Evolutionary conservation across 2,797 vertebrate genomes (phyloP).

Genomic region (Spinibarbus caldwelli): DNA sequence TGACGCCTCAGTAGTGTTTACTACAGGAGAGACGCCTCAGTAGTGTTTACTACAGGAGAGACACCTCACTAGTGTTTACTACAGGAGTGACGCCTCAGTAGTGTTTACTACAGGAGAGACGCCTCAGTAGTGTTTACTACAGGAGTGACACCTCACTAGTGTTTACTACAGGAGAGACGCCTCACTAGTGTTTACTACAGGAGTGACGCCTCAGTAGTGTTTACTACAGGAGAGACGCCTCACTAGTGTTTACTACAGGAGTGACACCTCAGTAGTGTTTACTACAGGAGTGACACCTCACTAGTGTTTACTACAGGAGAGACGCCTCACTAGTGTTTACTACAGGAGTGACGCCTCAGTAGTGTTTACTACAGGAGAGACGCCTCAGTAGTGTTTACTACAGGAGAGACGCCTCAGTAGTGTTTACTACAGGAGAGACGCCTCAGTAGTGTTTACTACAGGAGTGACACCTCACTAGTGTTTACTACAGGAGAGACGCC

Average conservation of each 20-base stretch:
- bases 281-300: slow-evolving; percentile 71
- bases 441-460: slow-evolving; percentile 47
- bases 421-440: slow-evolving; percentile 72
- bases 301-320: slow-evolving; percentile 69
- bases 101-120: slow-evolving; percentile 71
- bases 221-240: slow-evolving; percentile 72
- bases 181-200: slow-evolving; percentile 60
- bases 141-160: slow-evolving; percentile 70
- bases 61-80: slow-evolving; percentile 22
- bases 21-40: slow-evolving; percentile 72
- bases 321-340: slow-evolving; percentile 18
- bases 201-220: slow-evolving; percentile 62
- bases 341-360: slow-evolving; percentile 71
- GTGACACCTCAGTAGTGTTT: slow-evolving; percentile 47
- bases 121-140: slow-evolving; percentile 34
- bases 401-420: slow-evolving; percentile 71
- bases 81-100: slow-evolving; percentile 71
- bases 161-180: slow-evolving; percentile 73
- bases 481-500: slow-evolving; percentile 73
- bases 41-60: slow-evolving; percentile 69
- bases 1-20: slow-evolving; percentile 9
- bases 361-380: slow-evolving; percentile 70
- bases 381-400: slow-evolving; percentile 28
- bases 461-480: slow-evolving; percentile 68
- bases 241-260: slow-evolving; percentile 66